A percentile compares a stretch with the other conserved stretches of the same genome.
phyloP scores from a whole-genome alignment of 2,113 vertebrate species.

The Collichthys lucidus region DNA sequence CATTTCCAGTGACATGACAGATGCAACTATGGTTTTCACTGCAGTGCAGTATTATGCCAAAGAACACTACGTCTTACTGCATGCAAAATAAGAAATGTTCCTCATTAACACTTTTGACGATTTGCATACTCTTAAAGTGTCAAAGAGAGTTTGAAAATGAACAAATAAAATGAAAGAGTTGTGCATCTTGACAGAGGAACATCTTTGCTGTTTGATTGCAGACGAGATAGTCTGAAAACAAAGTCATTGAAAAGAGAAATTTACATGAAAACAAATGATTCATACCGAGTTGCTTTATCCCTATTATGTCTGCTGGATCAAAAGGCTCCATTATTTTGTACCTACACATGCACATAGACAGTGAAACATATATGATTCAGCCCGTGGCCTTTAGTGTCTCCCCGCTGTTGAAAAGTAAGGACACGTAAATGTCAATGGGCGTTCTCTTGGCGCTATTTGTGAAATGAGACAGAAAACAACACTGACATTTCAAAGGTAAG shows the following conservation, averaged over 20 bases:
- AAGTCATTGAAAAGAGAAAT: constrained; percentile 3
- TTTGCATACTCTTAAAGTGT: not conserved
- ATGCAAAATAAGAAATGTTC: not conserved
- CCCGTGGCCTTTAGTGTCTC: constrained; percentile 34
- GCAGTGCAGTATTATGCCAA: constrained; percentile 29
- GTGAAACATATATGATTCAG: constrained; percentile 12
- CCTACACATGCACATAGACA: not conserved
- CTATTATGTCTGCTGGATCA: constrained; percentile 5
- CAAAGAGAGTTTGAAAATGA: not conserved
- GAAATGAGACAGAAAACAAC: constrained; percentile 56
- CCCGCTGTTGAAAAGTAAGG: constrained; percentile 29
- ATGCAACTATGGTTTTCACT: constrained; percentile 31
- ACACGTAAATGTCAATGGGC: constrained; percentile 32
- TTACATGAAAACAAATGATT: not conserved
- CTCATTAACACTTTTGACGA: not conserved
- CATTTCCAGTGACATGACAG: constrained; percentile 42
- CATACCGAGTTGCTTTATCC: too few species aligned
- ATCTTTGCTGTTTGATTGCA: not conserved
- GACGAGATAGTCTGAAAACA: not conserved
- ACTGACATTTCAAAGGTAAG: constrained; percentile 62
- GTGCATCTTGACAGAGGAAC: not conserved
- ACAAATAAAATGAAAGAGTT: not conserved
- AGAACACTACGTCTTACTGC: not conserved
- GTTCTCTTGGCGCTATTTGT: constrained; percentile 39
- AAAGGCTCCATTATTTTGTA: constrained; percentile 3